A percentile compares a stretch with the other conserved stretches of the same genome.
Evolutionary conservation across 2,113 vertebrate genomes (phyloP).

Genomic region (Brachypodius melanocephalos): DNA sequence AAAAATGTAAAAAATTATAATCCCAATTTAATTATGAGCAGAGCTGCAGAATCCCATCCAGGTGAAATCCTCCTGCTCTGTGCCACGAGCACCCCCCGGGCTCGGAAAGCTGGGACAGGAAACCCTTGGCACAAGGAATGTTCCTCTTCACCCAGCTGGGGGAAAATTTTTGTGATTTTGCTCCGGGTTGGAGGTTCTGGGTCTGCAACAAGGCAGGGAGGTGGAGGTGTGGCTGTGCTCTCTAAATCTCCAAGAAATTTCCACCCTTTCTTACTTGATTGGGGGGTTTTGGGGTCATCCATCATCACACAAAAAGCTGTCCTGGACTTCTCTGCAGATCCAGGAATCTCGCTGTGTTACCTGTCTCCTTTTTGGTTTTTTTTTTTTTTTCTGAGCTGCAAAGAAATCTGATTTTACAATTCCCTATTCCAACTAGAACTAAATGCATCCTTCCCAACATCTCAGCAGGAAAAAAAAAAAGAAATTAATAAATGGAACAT

Average conservation of each 20-base stretch:
- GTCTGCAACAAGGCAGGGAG: accelerated
- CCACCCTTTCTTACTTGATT: background rate
- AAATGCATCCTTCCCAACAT: background rate
- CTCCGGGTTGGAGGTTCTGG: background rate
- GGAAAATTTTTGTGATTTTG: background rate
- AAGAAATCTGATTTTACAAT: background rate
- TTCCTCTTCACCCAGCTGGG: background rate
- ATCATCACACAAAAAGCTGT: background rate
- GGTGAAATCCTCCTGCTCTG: background rate
- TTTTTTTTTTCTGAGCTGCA: background rate
- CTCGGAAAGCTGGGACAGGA: conserved; percentile 3
- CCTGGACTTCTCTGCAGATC: background rate
- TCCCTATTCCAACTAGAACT: background rate
- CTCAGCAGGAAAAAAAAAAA: background rate
- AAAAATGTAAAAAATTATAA: background rate
- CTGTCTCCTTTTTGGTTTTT: background rate
- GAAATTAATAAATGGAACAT: background rate
- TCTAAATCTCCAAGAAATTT: background rate
- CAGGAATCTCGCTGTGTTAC: background rate
- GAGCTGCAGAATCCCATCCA: conserved; percentile 8
- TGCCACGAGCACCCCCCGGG: background rate
- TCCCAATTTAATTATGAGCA: conserved; percentile 25
- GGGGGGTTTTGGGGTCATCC: background rate
- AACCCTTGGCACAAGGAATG: background rate
- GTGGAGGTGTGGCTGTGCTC: background rate